Conservation (phyloP, 1,140 invertebrate species). For the Drosophila erecta region DNA sequence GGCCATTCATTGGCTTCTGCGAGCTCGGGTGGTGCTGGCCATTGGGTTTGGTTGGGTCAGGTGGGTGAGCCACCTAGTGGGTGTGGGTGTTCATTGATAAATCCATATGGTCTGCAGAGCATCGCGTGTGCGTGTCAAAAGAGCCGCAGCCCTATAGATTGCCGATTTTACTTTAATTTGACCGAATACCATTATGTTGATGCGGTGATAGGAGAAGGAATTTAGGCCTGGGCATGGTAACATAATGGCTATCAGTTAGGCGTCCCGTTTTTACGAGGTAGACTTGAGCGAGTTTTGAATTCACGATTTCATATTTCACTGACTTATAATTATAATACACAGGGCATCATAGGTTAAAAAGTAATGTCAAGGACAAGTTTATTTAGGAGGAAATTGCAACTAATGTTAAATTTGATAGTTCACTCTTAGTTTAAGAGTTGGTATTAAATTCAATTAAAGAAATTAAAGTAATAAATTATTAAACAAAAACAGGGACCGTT, state of each 20-base stretch:
- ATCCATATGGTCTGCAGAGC: neutral
- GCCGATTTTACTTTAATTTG: constrained; percentile 1
- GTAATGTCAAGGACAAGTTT: no score
- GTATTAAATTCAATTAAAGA: no score
- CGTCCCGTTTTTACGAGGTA: neutral
- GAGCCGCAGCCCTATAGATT: constrained; percentile 5
- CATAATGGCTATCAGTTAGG: neutral
- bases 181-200: neutral
- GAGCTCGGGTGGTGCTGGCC: neutral
- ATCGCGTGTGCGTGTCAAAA: constrained; percentile 28
- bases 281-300: neutral
- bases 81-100: constrained; percentile 21
- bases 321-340: no score
- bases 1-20: constrained; percentile 20
- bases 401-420: no score
- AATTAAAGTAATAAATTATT: no score
- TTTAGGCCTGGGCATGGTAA: neutral
- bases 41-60: neutral
- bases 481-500: no score
- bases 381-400: no score
- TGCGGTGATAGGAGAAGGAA: neutral
- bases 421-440: no score
- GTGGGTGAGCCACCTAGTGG: neutral
- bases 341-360: no score
- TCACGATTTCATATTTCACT: no score